A percentile compares a stretch with the other conserved stretches of the same genome.
Evolutionary conservation across 2,797 vertebrate genomes (phyloP).

Genomic region (Mastacembelus armatus): DNA sequence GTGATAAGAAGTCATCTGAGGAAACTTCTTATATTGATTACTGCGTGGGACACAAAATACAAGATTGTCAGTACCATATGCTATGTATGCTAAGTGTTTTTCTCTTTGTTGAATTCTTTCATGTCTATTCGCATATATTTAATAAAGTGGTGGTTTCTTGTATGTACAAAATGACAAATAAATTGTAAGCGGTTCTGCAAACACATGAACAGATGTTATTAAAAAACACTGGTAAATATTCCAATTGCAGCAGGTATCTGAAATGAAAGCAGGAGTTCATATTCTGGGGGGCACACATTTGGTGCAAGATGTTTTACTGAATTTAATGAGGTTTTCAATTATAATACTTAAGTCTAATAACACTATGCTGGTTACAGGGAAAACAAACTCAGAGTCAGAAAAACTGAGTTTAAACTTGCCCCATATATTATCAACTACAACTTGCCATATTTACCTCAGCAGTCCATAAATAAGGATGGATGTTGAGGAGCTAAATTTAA

Average conservation of each 20-base stretch:
- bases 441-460: constrained; percentile 39
- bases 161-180: neutral
- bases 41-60: constrained; percentile 69
- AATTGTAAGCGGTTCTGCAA: neutral
- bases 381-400: constrained; percentile 21
- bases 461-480: constrained; percentile 57
- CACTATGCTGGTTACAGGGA: constrained; percentile 15
- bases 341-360: neutral
- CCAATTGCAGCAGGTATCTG: neutral
- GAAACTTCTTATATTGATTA: constrained; percentile 99
- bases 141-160: neutral
- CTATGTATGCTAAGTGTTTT: too few species aligned
- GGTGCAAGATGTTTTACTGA: neutral
- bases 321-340: constrained; percentile 4
- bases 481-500: constrained; percentile 60
- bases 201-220: neutral
- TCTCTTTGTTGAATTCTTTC: neutral
- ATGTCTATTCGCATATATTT: neutral
- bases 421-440: constrained; percentile 38
- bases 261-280: constrained; percentile 2
- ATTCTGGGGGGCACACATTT: neutral
- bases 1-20: constrained; percentile 99
- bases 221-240: neutral
- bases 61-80: neutral
- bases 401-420: constrained; percentile 14